Conservation (phyloP, 2,888 invertebrate species). For the Parapristionchus giblindavisi region DNA sequence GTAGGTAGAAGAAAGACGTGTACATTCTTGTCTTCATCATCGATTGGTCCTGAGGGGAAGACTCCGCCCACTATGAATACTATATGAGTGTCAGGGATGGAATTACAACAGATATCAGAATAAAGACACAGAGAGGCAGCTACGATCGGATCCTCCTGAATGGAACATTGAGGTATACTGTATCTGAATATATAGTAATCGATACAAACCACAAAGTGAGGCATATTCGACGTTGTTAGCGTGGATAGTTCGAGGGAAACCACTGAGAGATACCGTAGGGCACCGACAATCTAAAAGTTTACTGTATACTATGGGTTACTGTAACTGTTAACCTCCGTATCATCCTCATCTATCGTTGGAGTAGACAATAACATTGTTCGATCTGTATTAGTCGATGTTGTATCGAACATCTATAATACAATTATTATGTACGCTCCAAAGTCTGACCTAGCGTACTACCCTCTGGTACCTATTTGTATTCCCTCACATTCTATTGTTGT, state of each 20-base stretch:
- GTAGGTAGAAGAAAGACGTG: constrained; percentile 24
- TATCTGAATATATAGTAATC: background rate
- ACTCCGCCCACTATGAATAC: constrained; percentile 19
- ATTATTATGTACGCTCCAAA: too few species aligned
- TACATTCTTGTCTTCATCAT: constrained; percentile 13
- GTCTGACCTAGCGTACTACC: too few species aligned
- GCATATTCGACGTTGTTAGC: constrained; percentile 44
- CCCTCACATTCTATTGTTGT: too few species aligned
- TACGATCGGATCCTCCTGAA: constrained; percentile 46
- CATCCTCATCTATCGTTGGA: constrained; percentile 8
- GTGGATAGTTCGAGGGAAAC: constrained; percentile 49
- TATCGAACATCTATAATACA: constrained; percentile 11
- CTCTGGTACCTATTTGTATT: too few species aligned
- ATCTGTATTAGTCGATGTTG: background rate
- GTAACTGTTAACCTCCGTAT: background rate
- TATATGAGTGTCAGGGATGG: constrained; percentile 34
- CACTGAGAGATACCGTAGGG: constrained; percentile 38
- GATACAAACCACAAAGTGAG: constrained; percentile 39
- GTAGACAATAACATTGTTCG: background rate
- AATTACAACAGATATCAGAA: constrained; percentile 46
- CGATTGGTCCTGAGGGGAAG: constrained; percentile 36
- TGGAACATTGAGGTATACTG: background rate
- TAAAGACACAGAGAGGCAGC: constrained; percentile 45
- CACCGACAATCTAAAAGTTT: constrained; percentile 24
- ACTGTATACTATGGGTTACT: background rate